Percentiles rank a stretch among this genome's conserved stretches.
Conservation (phyloP, 2,797 vertebrate genomes). For the Sebastes matsubarae region DNA sequence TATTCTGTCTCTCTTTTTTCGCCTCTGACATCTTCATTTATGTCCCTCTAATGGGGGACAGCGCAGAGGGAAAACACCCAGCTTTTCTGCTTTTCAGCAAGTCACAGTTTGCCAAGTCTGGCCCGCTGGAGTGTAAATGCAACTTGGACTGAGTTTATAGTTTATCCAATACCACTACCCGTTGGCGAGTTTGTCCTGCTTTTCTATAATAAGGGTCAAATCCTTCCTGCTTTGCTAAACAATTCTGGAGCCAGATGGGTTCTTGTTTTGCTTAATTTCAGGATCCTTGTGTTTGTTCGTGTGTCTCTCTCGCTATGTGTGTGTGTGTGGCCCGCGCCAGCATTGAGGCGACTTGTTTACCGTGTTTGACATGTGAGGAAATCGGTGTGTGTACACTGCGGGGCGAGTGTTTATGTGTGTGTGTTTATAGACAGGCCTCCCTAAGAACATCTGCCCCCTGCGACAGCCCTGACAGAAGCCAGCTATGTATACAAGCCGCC, state of each 20-base stretch:
- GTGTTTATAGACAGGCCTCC: slow-evolving; percentile 72
- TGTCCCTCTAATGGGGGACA: slow-evolving; percentile 58
- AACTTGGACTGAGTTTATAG: slow-evolving; percentile 58
- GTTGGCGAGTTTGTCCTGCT: slow-evolving; percentile 55
- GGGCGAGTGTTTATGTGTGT: slow-evolving; percentile 74
- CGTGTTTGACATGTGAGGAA: slow-evolving; percentile 77
- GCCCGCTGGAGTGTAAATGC: slow-evolving; percentile 47
- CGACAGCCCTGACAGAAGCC: slow-evolving; percentile 70
- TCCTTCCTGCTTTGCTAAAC: slow-evolving; percentile 74
- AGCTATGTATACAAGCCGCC: slow-evolving; percentile 63
- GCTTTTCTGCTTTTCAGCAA: slow-evolving; percentile 62
- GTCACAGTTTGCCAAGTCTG: slow-evolving; percentile 51
- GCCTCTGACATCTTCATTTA: slow-evolving; percentile 74
- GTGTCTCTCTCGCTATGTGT: slow-evolving; percentile 28
- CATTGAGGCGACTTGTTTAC: slow-evolving; percentile 76
- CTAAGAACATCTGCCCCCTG: slow-evolving; percentile 76
- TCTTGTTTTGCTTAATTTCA: slow-evolving; percentile 76
- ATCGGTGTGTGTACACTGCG: slow-evolving; percentile 74
- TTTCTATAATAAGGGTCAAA: slow-evolving; percentile 71
- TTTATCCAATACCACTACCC: slow-evolving; percentile 62
- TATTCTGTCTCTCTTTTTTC: slow-evolving; percentile 60
- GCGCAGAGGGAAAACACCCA: slow-evolving; percentile 52
- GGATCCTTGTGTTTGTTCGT: slow-evolving; percentile 66
- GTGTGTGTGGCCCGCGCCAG: slow-evolving; percentile 63
- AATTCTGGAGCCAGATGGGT: slow-evolving; percentile 74